These are phyloP conservation scores for Cherax quadricarinatus DNA, from an alignment of 1,140 invertebrate species.

Conservation along the genomic window DNA sequence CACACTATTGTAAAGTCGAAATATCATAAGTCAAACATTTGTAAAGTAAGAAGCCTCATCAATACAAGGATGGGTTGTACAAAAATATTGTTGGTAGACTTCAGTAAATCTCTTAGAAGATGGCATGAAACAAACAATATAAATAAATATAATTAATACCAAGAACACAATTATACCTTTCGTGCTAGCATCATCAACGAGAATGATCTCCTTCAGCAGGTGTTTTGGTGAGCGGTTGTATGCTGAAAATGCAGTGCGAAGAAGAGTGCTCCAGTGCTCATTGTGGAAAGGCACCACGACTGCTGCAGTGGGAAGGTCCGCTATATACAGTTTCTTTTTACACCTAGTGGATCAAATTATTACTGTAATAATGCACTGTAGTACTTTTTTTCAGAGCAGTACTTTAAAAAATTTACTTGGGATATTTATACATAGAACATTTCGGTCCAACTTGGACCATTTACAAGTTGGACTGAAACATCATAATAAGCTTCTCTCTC, in stretches of 20 bases:
- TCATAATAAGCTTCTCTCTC: no score
- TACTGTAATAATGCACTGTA: neutral
- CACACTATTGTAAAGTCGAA: no score
- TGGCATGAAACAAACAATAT: no score
- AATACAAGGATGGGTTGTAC: no score
- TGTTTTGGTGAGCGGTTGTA: conserved; percentile 88
- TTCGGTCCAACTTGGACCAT: no score
- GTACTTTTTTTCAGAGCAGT: neutral
- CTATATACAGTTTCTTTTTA: conserved; percentile 85
- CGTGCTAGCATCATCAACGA: conserved; percentile 93
- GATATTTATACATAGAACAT: neutral
- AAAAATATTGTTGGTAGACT: no score
- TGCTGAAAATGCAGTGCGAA: conserved; percentile 91
- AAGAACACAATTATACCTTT: conserved; percentile 75
- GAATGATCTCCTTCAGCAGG: conserved; percentile 92
- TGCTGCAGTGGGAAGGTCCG: conserved; percentile 84
- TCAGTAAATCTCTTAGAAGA: no score
- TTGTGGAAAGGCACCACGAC: conserved; percentile 97
- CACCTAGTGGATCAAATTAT: conserved; percentile 79
- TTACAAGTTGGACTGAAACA: no score
- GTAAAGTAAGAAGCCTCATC: no score
- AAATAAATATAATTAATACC: no score
- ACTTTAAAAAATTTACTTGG: neutral
- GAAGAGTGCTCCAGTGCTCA: conserved; percentile 91
- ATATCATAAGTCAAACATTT: no score